phyloP scores from a whole-genome alignment of 2,797 vertebrate genomes.

The Cebuella pygmaea region DNA sequence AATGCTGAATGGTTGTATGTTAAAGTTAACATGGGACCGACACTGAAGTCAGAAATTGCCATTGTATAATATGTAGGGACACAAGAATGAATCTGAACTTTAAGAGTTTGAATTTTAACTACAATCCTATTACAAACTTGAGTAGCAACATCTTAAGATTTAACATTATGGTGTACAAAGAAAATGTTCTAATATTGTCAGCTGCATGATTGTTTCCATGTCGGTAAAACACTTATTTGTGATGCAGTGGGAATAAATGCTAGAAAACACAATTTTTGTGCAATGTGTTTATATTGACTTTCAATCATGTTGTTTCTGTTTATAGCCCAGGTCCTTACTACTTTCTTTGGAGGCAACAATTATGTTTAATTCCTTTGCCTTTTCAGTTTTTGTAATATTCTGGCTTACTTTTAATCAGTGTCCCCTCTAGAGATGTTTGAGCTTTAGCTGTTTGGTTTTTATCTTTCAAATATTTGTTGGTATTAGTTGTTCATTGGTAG shows the following conservation, averaged over 20 bases:
- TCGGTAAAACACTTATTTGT: background rate
- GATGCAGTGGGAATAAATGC: background rate
- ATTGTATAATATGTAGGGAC: background rate
- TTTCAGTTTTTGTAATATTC: constrained; percentile 3
- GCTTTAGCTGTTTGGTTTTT: constrained; percentile 6
- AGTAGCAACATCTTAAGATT: background rate
- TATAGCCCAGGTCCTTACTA: background rate
- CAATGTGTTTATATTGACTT: background rate
- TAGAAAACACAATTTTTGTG: background rate
- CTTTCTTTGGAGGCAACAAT: background rate
- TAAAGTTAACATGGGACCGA: background rate
- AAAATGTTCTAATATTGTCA: background rate
- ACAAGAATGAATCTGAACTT: background rate
- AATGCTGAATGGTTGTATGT: background rate
- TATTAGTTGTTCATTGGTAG: background rate
- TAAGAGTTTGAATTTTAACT: constrained; percentile 13
- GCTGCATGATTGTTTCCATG: background rate
- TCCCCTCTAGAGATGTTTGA: background rate
- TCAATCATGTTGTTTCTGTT: background rate
- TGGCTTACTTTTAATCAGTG: background rate
- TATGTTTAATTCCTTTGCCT: background rate
- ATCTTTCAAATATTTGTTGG: constrained; percentile 9
- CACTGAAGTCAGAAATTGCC: background rate
- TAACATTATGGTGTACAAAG: background rate
- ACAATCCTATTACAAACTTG: background rate